These are phyloP conservation scores for Chamaea fasciata DNA, from an alignment of 2,113 vertebrate genomes.

Conservation along the genomic window DNA sequence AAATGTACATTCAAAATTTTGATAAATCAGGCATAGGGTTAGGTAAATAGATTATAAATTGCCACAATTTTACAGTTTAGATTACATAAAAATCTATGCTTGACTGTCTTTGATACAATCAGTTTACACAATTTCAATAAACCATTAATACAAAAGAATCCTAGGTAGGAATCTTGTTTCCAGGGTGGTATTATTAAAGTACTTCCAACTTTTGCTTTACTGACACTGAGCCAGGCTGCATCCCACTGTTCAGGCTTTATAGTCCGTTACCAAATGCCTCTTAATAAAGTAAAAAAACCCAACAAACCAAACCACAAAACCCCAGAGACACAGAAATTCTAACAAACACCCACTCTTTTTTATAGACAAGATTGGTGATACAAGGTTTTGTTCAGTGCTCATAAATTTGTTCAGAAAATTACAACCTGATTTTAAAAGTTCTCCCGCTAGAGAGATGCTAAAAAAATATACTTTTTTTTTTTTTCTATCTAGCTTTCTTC, in stretches of 20 bases:
- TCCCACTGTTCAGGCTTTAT: background rate
- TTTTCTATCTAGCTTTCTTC: background rate
- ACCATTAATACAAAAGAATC: background rate
- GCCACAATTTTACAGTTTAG: background rate
- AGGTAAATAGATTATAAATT: background rate
- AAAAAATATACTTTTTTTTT: background rate
- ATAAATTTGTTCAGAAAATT: background rate
- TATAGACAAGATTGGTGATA: background rate
- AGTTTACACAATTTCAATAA: background rate
- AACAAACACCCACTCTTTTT: background rate
- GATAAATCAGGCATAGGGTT: background rate
- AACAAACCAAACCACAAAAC: background rate
- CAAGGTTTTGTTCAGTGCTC: background rate
- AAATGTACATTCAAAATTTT: background rate
- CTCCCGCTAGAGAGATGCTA: background rate
- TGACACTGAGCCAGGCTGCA: background rate
- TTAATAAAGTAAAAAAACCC: background rate
- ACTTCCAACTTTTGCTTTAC: background rate
- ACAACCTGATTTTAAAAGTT: background rate
- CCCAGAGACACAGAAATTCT: background rate
- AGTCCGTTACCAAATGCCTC: background rate
- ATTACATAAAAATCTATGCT: background rate
- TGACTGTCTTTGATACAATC: background rate
- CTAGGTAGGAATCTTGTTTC: background rate
- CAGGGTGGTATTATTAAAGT: background rate